phyloP scores from a whole-genome alignment of 2,888 invertebrate genomes.

The Heterodera filipjevi region DNA sequence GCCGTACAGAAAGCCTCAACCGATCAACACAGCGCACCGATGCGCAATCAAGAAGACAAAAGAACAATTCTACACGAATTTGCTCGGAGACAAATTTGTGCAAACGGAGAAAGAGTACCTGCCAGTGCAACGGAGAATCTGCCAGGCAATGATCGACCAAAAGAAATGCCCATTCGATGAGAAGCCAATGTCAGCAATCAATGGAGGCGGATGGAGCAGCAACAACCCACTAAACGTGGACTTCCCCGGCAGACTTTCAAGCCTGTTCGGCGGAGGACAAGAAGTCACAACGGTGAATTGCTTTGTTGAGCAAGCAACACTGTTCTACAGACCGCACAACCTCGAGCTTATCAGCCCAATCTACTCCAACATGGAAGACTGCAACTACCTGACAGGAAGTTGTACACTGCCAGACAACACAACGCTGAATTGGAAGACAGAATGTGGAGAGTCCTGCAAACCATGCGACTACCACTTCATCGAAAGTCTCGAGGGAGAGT shows the following conservation, averaged over 20 bases:
- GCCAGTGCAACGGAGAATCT: not conserved
- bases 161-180: not conserved
- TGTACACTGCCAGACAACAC: not conserved
- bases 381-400: slow-evolving; percentile 7
- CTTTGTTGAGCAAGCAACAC: not conserved
- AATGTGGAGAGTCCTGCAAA: not conserved
- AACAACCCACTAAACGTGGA: slow-evolving; percentile 2
- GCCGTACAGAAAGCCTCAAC: not conserved
- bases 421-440: not conserved
- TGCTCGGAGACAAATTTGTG: not conserved
- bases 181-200: not conserved
- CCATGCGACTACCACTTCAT: slow-evolving; percentile 8
- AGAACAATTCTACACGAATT: not conserved
- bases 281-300: not conserved
- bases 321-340: slow-evolving; percentile 3
- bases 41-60: not conserved
- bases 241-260: not conserved
- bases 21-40: not conserved
- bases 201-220: not conserved
- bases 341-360: not conserved
- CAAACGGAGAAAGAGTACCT: slow-evolving; percentile 1
- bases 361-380: not conserved
- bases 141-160: not conserved
- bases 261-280: not conserved
- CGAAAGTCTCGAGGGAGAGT: slow-evolving; percentile 10